Conservation (phyloP, 2,113 vertebrate genomes). For the Zootoca vivipara region DNA sequence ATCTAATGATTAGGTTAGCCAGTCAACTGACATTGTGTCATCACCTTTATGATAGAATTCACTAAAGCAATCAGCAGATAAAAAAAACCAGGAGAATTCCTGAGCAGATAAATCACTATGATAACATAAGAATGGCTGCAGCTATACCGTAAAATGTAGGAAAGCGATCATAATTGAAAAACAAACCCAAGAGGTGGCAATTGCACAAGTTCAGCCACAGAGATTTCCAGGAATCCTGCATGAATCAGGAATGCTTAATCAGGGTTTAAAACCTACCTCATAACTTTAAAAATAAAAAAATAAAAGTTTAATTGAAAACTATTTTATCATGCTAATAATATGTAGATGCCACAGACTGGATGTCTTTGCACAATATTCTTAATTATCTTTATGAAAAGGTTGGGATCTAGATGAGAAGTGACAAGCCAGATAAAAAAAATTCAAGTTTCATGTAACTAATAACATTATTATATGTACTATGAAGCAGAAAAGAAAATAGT, state of each 20-base stretch:
- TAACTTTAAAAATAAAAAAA: no score
- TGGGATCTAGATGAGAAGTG: conserved; percentile 37
- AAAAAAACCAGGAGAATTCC: conserved; percentile 9
- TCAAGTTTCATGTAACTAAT: not conserved
- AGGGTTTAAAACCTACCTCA: not conserved
- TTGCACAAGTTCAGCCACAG: conserved; percentile 8
- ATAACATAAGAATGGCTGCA: conserved; percentile 13
- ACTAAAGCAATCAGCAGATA: not conserved
- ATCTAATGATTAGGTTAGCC: conserved; percentile 16
- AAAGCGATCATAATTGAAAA: not conserved
- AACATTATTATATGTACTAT: not conserved
- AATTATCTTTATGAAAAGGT: conserved; percentile 5
- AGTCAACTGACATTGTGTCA: not conserved
- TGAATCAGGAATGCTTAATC: not conserved
- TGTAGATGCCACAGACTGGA: conserved; percentile 43
- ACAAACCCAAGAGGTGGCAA: not conserved
- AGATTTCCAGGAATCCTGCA: conserved; percentile 11
- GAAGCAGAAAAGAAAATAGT: not conserved
- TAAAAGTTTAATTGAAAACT: not conserved
- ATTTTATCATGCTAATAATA: conserved; percentile 41
- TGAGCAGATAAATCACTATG: not conserved
- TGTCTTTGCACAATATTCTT: not conserved
- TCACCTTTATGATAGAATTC: conserved; percentile 11
- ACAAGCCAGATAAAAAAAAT: not conserved
- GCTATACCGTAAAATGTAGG: not conserved